Conservation (phyloP, 2,113 vertebrate species). For the Misgurnus mizolepis region DNA sequence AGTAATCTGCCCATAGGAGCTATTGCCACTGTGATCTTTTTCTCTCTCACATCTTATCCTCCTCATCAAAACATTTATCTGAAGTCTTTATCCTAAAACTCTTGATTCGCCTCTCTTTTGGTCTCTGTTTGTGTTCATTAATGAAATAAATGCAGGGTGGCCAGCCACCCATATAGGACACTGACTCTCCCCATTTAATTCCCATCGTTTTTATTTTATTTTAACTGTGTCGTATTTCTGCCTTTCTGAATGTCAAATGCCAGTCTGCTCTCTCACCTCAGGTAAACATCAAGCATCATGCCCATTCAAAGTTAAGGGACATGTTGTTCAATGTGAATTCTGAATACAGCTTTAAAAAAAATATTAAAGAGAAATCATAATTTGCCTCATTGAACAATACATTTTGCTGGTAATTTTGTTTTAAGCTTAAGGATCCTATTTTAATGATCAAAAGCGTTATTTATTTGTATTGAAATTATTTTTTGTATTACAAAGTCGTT, state of each 20-base stretch:
- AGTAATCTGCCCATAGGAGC: conserved; percentile 64
- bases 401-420: too few relatives aligned
- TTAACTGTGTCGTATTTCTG: conserved; percentile 47
- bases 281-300: background rate
- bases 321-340: too few relatives aligned
- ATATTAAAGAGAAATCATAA: too few relatives aligned
- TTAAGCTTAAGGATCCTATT: too few relatives aligned
- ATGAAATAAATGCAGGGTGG: conserved; percentile 45
- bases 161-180: conserved; percentile 13
- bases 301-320: too few relatives aligned
- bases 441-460: too few relatives aligned
- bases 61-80: conserved; percentile 29
- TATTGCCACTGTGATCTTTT: conserved; percentile 23
- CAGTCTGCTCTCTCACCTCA: conserved; percentile 50
- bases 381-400: too few relatives aligned
- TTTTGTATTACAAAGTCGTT: too few relatives aligned
- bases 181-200: conserved; percentile 37
- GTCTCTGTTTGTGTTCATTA: conserved; percentile 49
- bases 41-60: background rate
- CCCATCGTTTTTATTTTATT: conserved; percentile 54
- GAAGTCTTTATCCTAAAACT: background rate
- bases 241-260: conserved; percentile 47
- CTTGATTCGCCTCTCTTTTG: conserved; percentile 25
- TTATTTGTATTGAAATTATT: too few relatives aligned
- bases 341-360: too few relatives aligned